These are phyloP conservation scores for Nothoprocta pentlandii DNA, from an alignment of 2,113 vertebrate genomes.

Conservation along the genomic window DNA sequence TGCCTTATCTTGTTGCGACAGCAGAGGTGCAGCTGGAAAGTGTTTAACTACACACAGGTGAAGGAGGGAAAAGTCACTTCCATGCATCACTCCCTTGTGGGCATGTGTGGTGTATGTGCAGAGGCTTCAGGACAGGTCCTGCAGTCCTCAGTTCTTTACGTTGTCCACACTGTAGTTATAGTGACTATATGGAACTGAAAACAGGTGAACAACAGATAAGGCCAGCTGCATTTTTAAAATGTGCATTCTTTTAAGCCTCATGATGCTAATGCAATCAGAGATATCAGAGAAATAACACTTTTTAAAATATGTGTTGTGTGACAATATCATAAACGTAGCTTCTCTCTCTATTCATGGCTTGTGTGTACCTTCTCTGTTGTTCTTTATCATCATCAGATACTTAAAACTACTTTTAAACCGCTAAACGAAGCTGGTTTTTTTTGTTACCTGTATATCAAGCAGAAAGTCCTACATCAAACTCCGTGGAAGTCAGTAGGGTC, in stretches of 20 bases:
- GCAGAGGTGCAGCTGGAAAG: background rate
- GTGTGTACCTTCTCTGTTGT: background rate
- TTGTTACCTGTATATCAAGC: background rate
- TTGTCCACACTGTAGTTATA: background rate
- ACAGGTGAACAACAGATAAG: background rate
- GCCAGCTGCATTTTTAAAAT: background rate
- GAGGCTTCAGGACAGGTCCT: background rate
- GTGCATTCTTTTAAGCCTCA: background rate
- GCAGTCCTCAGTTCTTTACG: background rate
- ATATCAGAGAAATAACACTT: background rate
- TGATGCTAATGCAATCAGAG: background rate
- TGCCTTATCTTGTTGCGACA: background rate
- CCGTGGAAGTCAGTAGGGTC: background rate
- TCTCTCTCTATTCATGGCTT: background rate
- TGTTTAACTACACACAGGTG: background rate
- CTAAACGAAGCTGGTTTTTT: background rate
- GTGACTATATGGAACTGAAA: background rate
- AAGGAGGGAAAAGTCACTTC: background rate
- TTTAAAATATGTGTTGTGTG: background rate
- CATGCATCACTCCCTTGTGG: background rate
- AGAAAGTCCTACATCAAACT: background rate
- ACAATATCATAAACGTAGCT: background rate
- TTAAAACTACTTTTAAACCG: conserved; percentile 8
- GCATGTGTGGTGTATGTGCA: background rate
- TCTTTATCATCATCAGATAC: background rate